A percentile compares a stretch with the other conserved stretches of the same genome.
Conservation (phyloP, 2,113 vertebrate genomes). For the Pholis gunnellus region DNA sequence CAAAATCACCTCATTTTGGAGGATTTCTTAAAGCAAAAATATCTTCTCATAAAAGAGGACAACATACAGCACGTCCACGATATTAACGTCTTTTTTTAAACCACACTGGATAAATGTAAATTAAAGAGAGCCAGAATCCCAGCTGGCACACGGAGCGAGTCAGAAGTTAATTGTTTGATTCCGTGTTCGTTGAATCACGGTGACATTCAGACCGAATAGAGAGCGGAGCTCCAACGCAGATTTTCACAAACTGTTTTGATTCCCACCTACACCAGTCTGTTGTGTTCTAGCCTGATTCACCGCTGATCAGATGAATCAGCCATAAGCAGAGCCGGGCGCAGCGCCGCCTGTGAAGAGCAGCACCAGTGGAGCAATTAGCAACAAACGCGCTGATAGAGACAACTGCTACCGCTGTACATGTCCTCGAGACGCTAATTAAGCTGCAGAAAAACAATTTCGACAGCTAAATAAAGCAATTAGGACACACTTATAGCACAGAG, state of each 20-base stretch:
- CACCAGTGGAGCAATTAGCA: slow-evolving; percentile 61
- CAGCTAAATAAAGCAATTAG: slow-evolving; percentile 70
- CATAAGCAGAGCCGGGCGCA: slow-evolving; percentile 21
- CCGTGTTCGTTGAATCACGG: slow-evolving; percentile 8
- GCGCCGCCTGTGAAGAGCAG: slow-evolving; percentile 36
- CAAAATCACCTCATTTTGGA: neutral
- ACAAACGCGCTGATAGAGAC: slow-evolving; percentile 16
- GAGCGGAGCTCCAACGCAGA: slow-evolving; percentile 1
- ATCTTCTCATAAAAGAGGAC: neutral
- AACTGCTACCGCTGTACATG: neutral
- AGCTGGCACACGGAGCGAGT: neutral
- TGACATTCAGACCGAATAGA: neutral
- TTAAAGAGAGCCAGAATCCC: slow-evolving; percentile 13
- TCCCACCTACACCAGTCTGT: slow-evolving; percentile 67
- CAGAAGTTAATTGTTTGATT: slow-evolving; percentile 19
- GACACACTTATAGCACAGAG: slow-evolving; percentile 24
- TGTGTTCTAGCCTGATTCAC: slow-evolving; percentile 22
- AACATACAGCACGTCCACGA: neutral
- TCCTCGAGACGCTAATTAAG: slow-evolving; percentile 61
- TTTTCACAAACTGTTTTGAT: slow-evolving; percentile 29
- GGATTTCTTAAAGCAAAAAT: neutral
- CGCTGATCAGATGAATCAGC: slow-evolving; percentile 67
- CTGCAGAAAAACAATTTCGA: slow-evolving; percentile 50
- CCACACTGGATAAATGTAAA: neutral
- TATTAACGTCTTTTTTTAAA: neutral